These are phyloP conservation scores for Cylindroiulus punctatus DNA, from an alignment of 2,888 invertebrate species.

Conservation along the genomic window DNA sequence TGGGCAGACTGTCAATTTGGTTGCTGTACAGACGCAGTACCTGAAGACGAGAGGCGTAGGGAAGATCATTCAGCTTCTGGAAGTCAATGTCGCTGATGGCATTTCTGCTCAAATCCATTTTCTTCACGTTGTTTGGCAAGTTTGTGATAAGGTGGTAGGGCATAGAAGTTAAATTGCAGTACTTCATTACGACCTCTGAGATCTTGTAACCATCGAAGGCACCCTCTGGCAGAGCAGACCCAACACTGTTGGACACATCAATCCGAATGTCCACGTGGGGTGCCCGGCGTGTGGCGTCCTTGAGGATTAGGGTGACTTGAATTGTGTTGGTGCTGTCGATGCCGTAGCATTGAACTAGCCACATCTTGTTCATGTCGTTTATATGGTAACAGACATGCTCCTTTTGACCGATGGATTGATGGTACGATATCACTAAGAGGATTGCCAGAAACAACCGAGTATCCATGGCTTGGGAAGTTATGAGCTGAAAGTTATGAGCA, in stretches of 20 bases:
- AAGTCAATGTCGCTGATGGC: conserved; percentile 30
- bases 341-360: neutral
- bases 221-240: neutral
- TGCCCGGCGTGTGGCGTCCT: neutral
- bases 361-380: neutral
- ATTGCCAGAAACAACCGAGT: neutral
- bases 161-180: conserved; percentile 6
- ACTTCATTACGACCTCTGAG: neutral
- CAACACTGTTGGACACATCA: neutral
- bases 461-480: neutral
- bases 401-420: neutral
- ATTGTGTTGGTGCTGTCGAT: neutral
- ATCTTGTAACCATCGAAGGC: conserved; percentile 1
- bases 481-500: neutral
- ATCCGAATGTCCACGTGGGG: neutral
- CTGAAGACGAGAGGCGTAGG: neutral
- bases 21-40: neutral
- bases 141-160: conserved; percentile 10
- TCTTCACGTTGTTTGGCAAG: neutral
- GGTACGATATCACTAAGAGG: neutral
- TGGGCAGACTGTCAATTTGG: neutral
- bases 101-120: neutral
- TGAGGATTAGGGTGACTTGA: neutral
- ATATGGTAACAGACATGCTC: neutral
- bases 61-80: neutral